Conservation (phyloP, 2,113 vertebrate genomes). For the Athene cunicularia region DNA sequence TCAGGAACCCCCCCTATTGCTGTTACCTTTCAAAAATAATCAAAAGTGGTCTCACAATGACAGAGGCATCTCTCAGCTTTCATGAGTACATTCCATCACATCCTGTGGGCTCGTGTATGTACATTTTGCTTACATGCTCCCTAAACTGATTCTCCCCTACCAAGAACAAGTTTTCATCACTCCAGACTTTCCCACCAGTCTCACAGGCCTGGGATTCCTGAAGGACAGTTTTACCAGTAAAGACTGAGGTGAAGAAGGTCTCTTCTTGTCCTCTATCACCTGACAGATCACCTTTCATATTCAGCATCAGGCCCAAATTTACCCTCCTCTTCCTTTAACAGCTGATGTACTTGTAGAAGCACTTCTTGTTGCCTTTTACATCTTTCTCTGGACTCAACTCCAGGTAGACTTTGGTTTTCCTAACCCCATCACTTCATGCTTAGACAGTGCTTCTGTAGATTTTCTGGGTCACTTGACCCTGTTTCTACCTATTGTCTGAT, state of each 20-base stretch:
- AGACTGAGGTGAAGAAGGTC: not conserved
- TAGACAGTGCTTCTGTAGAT: not conserved
- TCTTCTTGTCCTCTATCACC: not conserved
- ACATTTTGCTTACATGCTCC: not conserved
- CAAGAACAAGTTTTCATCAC: not conserved
- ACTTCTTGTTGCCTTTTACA: not conserved
- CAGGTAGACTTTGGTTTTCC: not conserved
- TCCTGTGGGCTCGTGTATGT: not conserved
- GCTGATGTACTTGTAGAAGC: not conserved
- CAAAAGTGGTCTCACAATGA: not conserved
- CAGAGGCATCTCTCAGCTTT: not conserved
- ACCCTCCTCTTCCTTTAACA: not conserved
- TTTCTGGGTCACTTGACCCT: not conserved
- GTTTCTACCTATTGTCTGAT: not conserved
- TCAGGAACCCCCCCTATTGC: not conserved
- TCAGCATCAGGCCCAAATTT: not conserved
- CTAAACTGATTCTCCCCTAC: not conserved
- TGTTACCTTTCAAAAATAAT: not conserved
- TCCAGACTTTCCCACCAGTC: not conserved
- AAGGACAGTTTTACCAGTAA: not conserved
- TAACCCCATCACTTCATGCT: not conserved
- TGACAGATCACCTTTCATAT: not conserved
- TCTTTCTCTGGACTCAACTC: not conserved
- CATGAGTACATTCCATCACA: too few relatives aligned
- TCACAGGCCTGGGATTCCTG: not conserved